Percentiles rank a stretch among this genome's conserved stretches.
Evolutionary conservation across 2,797 vertebrate species (phyloP).

Genomic region (Hirundo rustica): DNA sequence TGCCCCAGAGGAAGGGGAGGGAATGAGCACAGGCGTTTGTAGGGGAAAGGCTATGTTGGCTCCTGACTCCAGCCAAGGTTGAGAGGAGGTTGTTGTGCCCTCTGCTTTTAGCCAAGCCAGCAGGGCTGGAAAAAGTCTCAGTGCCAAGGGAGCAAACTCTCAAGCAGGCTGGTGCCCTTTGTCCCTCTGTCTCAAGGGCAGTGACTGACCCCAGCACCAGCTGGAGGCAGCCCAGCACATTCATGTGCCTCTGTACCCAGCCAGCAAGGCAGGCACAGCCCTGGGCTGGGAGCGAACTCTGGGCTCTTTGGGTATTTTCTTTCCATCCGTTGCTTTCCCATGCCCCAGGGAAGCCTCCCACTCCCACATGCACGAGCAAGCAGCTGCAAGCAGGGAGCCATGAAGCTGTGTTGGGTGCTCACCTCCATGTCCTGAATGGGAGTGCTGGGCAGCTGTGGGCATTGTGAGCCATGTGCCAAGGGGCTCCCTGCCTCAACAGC

Average conservation of each 20-base stretch:
- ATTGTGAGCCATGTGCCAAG: neutral
- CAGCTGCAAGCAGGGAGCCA: neutral
- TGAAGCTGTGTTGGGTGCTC: fast-evolving
- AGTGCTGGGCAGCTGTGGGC: neutral
- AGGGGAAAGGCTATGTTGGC: neutral
- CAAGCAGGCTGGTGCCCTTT: conserved; percentile 21
- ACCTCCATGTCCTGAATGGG: fast-evolving
- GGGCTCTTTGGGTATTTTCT: neutral
- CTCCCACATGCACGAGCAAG: fast-evolving
- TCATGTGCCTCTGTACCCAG: neutral
- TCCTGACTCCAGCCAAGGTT: neutral
- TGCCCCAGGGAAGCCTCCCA: neutral
- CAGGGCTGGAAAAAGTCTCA: neutral
- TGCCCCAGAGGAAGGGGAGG: neutral
- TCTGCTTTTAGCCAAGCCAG: neutral
- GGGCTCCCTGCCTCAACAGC: neutral
- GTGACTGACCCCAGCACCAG: neutral
- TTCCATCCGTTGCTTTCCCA: neutral
- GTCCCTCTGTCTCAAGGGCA: neutral
- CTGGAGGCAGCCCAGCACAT: neutral
- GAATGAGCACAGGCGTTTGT: neutral
- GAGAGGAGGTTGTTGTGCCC: neutral
- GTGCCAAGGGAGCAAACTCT: conserved; percentile 5
- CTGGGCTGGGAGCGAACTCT: fast-evolving
- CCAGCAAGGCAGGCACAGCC: neutral